A percentile compares a stretch with the other conserved stretches of the same genome.
These are phyloP conservation scores for Psilopogon haemacephalus DNA, from an alignment of 2,113 vertebrate species.

Conservation along the genomic window DNA sequence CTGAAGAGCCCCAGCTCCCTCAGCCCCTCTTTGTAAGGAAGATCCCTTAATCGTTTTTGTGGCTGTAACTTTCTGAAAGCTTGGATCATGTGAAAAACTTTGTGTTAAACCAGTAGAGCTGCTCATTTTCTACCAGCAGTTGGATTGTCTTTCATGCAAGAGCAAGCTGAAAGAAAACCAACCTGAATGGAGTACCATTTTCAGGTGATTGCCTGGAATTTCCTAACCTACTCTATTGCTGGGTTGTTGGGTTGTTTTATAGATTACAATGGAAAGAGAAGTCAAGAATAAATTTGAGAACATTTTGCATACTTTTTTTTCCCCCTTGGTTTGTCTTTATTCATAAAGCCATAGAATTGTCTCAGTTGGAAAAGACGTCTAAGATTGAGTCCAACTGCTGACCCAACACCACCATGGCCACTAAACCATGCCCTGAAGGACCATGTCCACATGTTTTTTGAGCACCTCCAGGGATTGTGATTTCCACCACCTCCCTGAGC, in stretches of 20 bases:
- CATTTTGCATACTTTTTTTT: neutral
- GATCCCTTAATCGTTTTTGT: no score
- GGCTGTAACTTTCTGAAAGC: neutral
- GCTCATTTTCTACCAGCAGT: neutral
- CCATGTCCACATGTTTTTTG: no score
- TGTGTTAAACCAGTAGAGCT: neutral
- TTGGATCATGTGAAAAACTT: neutral
- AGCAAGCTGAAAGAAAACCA: neutral
- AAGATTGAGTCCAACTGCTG: no score
- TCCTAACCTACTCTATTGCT: neutral
- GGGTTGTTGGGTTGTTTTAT: neutral
- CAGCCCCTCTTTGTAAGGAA: no score
- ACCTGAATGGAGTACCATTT: neutral
- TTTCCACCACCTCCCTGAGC: no score
- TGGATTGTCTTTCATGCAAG: neutral
- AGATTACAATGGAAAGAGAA: neutral
- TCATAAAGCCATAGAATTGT: no score
- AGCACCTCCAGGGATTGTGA: no score
- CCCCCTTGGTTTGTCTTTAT: no score
- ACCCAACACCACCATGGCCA: no score
- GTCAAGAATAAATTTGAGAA: neutral
- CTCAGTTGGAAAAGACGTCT: no score
- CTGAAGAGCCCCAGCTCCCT: no score
- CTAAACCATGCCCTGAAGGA: no score
- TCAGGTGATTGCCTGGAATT: neutral